Evolutionary conservation across 2,888 invertebrate species (phyloP).

Genomic region (Polietes domitor): DNA sequence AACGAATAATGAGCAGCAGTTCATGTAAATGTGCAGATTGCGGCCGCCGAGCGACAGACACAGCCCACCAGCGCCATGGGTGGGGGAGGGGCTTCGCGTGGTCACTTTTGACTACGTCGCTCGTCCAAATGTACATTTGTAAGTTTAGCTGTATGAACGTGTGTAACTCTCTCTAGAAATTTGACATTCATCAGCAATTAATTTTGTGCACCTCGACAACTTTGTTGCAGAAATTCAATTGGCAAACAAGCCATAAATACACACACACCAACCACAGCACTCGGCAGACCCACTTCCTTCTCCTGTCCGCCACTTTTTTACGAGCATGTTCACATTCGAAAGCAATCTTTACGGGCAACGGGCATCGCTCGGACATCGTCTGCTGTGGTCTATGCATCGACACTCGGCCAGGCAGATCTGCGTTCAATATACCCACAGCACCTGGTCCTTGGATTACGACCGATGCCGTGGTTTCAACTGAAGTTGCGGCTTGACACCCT

Average conservation of each 20-base stretch:
- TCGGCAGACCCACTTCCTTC: neutral
- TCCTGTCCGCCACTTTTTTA: constrained; percentile 42
- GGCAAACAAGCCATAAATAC: constrained; percentile 70
- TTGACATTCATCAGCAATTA: constrained; percentile 79
- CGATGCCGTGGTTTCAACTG: no score
- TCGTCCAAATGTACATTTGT: no score
- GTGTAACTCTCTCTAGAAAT: constrained; percentile 34
- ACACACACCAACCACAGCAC: neutral
- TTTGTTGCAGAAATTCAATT: constrained; percentile 76
- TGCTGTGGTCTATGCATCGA: constrained; percentile 49
- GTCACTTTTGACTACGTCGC: constrained; percentile 6
- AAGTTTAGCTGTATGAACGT: neutral
- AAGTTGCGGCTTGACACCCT: no score
- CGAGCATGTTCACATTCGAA: constrained; percentile 8
- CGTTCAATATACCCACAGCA: no score
- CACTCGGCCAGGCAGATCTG: neutral
- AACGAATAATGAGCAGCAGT: constrained; percentile 26
- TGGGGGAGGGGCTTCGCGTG: constrained; percentile 5
- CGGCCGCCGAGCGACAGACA: constrained; percentile 14
- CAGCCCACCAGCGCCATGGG: neutral
- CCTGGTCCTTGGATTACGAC: no score
- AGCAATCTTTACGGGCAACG: constrained; percentile 47
- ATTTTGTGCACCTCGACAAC: constrained; percentile 79
- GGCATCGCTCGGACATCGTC: constrained; percentile 15
- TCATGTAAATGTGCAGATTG: constrained; percentile 33